Base-by-base conservation (phyloP, 2,888 invertebrate genomes). In the Pegoplata infirma region DNA sequence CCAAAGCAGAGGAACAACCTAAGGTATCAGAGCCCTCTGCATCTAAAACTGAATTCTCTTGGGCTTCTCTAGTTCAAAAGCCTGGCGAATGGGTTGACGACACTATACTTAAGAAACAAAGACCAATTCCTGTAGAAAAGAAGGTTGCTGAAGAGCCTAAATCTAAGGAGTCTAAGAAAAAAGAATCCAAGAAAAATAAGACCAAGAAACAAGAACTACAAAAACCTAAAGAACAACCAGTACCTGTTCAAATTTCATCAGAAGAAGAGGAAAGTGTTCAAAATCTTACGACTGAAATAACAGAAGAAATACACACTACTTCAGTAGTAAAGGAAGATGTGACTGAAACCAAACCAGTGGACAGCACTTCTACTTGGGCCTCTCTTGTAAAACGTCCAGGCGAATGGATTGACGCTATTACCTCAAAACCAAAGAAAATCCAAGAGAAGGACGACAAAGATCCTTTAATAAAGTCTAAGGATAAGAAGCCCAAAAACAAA, bases 41-140 rank as follows among this genome's bases (percentile, higher is more conserved):
- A 3, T 80, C 69, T 53, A 47, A 80, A 25, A 80, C 82, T 5
- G 83, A 84, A 68, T 75, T 87, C 19, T 87, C 87, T 21, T 88
- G 88, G 88, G 88, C 88, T 19, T 86, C 88, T 2, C 79, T 88
- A 23, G 85, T 88, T 0, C 86, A 84, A 58, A 84, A 85, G 28
- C 88, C 89, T 5, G 88, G 84, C 10, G 84, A 85, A 78, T 84
- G 84, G 84, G 58, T 82, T 12, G 84, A 84, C 25, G 82, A 83
- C 5, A 82, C 80, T 16, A 14, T 69, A 5, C 53, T 75, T 2
- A 82, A 82, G 25, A 82, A 80, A 17, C 40, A 40, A 21, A 82
- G 80, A 21, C 53, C 47, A 6, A 56, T 64, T 49, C 36, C 17
- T 5, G 6, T 21, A 5, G 76, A 71, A 6, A 82, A 81, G 4